Evolutionary conservation across 2,888 invertebrate species (phyloP), one percentile per base, ranked within the genome.

Genomic region (Smittia aterrima): DNA sequence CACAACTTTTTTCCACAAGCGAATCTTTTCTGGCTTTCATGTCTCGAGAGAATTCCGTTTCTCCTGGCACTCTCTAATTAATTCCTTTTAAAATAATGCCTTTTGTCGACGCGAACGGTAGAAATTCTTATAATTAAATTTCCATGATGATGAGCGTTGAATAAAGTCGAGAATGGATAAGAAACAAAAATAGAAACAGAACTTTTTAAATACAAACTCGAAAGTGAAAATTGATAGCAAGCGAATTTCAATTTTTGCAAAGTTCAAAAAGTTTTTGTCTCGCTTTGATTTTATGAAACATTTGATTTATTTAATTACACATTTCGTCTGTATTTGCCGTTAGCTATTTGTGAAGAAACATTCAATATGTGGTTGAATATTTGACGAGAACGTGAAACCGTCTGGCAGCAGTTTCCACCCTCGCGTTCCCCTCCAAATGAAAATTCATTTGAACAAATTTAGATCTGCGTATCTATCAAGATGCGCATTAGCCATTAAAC

Each of bases 161-260:
- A 13, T n/a, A 16, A 64, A 64, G n/a, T n/a, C 64, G n/a, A 64
- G 16, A 64, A 64, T 18, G 25, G 64, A 64, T 9, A 47, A 64
- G 16, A 20, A 64, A 25, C 13, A 13, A 64, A 64, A 64, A 27
- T 64, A n/a, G n/a, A n/a, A n/a, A n/a, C n/a, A n/a, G n/a, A n/a
- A 27, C 16, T 64, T 64, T 64, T 24, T 24, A 64, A 25, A 64
- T 64, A 25, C 25, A 64, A 64, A 25, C 25, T 25, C 64, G n/a
- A 24, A 64, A 18, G 4, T 38, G 38, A 7, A 7, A 9, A 7
- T 38, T 38, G 38, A 38, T 38, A 9, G 38, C 38, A 9, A 7
- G 38, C 9, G 38, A 4, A 38, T 54, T 54, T 16, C 22, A 18
- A 16, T 54, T n/a, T n/a, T n/a, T n/a, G n/a, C n/a, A n/a, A n/a